A percentile compares a stretch with the other conserved stretches of the same genome.
Evolutionary conservation across 2,797 vertebrate species (phyloP).

Genomic region (Novumbra hubbsi): DNA sequence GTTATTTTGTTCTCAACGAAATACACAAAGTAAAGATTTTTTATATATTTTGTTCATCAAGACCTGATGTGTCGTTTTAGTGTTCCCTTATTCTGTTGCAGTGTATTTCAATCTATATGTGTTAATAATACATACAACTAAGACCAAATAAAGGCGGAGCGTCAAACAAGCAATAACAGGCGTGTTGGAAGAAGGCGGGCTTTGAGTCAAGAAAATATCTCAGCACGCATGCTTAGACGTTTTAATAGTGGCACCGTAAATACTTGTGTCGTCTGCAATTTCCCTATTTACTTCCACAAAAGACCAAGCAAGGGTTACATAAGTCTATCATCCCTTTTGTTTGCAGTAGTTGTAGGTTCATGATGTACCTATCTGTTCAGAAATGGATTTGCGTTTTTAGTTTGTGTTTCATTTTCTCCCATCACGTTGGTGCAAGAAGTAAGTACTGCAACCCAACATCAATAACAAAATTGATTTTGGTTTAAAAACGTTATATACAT

Average conservation of each 20-base stretch:
- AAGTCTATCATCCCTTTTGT: background rate
- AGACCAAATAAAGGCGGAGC: background rate
- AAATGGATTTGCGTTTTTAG: conserved; percentile 34
- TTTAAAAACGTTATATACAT: background rate
- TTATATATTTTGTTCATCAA: too few relatives aligned
- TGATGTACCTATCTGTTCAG: conserved; percentile 39
- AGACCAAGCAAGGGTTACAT: background rate
- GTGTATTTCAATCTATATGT: too few relatives aligned
- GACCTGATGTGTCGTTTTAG: too few relatives aligned
- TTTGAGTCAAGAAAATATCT: conserved; percentile 6
- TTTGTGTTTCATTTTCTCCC: conserved; percentile 20
- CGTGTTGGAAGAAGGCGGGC: background rate
- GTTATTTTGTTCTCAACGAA: too few relatives aligned
- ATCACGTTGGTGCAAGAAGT: conserved; percentile 43
- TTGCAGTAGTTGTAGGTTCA: background rate
- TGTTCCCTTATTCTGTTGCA: too few relatives aligned
- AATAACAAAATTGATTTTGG: too few relatives aligned
- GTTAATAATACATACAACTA: too few relatives aligned
- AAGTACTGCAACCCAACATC: background rate
- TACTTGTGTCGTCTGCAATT: background rate
- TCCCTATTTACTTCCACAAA: background rate
- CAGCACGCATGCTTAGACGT: background rate
- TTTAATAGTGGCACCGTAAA: background rate
- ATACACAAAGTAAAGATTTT: too few relatives aligned
- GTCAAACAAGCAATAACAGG: background rate